These are phyloP conservation scores for Pyrochroa serraticornis DNA, from an alignment of 2,888 invertebrate species.

Conservation along the genomic window DNA sequence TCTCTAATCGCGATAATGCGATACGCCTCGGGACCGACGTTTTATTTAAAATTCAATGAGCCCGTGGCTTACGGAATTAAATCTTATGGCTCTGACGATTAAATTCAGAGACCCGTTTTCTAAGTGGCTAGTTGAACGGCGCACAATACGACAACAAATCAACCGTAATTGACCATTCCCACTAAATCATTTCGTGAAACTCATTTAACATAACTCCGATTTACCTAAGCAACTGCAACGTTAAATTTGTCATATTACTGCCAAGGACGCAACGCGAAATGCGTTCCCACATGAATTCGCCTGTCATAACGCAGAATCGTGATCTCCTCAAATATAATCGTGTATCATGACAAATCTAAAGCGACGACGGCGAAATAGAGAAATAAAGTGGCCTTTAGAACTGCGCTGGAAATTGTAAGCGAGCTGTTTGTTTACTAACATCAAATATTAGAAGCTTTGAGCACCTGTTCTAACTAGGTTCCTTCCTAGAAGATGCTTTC, in stretches of 20 bases:
- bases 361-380: slow-evolving; percentile 2
- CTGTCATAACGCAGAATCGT: slow-evolving; percentile 27
- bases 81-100: slow-evolving; percentile 8
- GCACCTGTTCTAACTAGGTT: slow-evolving; percentile 32
- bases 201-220: no score
- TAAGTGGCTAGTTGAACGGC: slow-evolving; percentile 11
- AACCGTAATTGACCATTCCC: slow-evolving; percentile 8
- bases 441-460: slow-evolving; percentile 36
- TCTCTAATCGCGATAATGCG: slow-evolving; percentile 30
- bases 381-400: slow-evolving; percentile 12
- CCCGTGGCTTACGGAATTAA: neutral
- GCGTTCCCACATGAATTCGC: slow-evolving; percentile 35
- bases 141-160: slow-evolving; percentile 15
- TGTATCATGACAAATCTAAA: slow-evolving; percentile 30
- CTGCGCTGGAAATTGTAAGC: slow-evolving; percentile 31
- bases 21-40: slow-evolving; percentile 24
- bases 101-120: slow-evolving; percentile 11
- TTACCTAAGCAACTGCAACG: neutral
- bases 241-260: slow-evolving; percentile 15
- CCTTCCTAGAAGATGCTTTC: slow-evolving; percentile 30
- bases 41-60: slow-evolving; percentile 27
- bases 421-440: slow-evolving; percentile 38
- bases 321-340: slow-evolving; percentile 30
- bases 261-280: slow-evolving; percentile 26
- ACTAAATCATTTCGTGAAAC: slow-evolving; percentile 15